Percentiles rank a stretch among this genome's conserved stretches.
These are phyloP conservation scores for Nematostella vectensis DNA, from an alignment of 92 coral and sea anemone species.

Conservation along the genomic window DNA sequence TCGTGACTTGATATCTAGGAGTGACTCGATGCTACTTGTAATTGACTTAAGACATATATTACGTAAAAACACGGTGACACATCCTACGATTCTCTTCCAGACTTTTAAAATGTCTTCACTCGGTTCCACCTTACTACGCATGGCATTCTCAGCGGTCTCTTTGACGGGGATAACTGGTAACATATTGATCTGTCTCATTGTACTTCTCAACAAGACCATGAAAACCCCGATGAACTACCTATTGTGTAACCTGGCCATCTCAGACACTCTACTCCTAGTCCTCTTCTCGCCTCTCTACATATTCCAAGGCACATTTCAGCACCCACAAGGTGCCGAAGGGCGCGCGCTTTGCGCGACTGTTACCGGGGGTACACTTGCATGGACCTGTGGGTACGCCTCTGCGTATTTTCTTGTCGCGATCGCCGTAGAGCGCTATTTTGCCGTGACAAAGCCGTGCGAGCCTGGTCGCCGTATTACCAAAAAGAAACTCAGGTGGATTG, in stretches of 20 bases:
- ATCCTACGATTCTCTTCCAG: too few species aligned
- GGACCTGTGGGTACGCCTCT: conserved; percentile 48
- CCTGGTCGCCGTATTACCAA: conserved; percentile 17
- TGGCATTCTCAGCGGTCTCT: not conserved
- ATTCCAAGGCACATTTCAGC: conserved; percentile 12
- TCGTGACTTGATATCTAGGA: too few species aligned
- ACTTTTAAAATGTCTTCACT: too few species aligned
- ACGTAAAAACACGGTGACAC: too few species aligned
- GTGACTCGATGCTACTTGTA: too few species aligned
- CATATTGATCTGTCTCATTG: not conserved
- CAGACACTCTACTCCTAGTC: conserved; percentile 17
- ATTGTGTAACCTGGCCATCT: conserved; percentile 23
- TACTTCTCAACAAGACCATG: not conserved
- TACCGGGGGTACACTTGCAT: conserved; percentile 42
- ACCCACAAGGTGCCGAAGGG: conserved; percentile 15
- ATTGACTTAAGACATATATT: too few species aligned
- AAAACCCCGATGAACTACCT: conserved; percentile 4
- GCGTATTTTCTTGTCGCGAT: conserved; percentile 35
- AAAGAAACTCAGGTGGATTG: conserved; percentile 19
- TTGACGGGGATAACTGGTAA: not conserved
- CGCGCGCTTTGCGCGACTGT: conserved; percentile 7
- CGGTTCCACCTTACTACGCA: too few species aligned
- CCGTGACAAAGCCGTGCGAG: conserved; percentile 20
- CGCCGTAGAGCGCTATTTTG: conserved; percentile 38
- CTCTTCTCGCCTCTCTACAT: not conserved